Conservation (phyloP, 64 coral and sea anemone species). For the Montipora foliosa region DNA sequence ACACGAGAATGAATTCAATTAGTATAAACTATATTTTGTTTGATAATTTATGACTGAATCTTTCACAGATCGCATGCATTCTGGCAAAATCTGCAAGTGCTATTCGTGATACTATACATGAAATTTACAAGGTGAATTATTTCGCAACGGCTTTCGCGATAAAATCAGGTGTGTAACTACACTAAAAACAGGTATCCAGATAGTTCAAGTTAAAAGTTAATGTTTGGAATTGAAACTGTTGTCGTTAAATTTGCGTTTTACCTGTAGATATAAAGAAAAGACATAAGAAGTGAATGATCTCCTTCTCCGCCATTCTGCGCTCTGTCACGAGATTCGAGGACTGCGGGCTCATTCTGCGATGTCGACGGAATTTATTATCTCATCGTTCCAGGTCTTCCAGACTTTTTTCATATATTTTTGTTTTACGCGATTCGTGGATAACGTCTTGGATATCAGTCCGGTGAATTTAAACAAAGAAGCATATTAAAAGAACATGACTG, state of each 20-base stretch:
- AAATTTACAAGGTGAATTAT: not conserved
- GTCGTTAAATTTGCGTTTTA: not conserved
- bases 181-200: not conserved
- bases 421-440: too few relatives aligned
- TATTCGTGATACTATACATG: too few relatives aligned
- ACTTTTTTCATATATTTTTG: not conserved
- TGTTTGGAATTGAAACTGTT: not conserved
- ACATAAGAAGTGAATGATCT: not conserved
- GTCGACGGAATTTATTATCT: slow-evolving; percentile 5
- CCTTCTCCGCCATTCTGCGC: slow-evolving; percentile 22
- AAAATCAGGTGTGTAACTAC: not conserved
- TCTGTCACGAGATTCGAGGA: slow-evolving; percentile 25
- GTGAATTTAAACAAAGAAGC: not conserved
- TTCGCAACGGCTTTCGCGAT: not conserved
- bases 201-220: not conserved
- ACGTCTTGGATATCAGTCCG: not conserved
- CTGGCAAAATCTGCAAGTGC: not conserved
- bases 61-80: not conserved
- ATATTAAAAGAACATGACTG: not conserved
- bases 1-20: not conserved
- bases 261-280: slow-evolving; percentile 35
- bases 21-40: not conserved
- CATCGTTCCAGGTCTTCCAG: not conserved
- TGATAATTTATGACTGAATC: not conserved
- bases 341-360: not conserved